These are phyloP conservation scores for Hydrotaea cyrtoneurina DNA, from an alignment of 2,888 invertebrate species.

Conservation along the genomic window DNA sequence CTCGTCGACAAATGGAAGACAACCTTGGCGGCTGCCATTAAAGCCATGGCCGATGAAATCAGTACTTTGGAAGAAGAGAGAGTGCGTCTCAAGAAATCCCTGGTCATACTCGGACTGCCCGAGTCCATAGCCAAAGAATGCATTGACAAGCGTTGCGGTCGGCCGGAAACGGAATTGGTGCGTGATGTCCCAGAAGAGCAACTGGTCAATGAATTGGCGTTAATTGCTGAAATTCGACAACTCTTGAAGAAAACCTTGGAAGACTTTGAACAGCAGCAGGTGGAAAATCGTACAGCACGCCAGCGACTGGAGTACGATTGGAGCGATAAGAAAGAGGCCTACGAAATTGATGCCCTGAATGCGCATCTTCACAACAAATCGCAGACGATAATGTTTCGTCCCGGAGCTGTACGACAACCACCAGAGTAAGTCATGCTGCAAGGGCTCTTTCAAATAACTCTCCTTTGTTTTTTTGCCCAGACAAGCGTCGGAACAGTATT, in stretches of 20 bases:
- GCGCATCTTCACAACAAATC: slow-evolving; percentile 87
- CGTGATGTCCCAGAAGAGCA: slow-evolving; percentile 90
- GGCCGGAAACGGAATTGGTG: slow-evolving; percentile 88
- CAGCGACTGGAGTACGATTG: slow-evolving; percentile 93
- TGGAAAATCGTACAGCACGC: slow-evolving; percentile 90
- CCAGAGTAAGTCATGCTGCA: slow-evolving; percentile 83
- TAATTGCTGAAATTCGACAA: slow-evolving; percentile 86
- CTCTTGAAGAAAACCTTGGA: slow-evolving; percentile 84
- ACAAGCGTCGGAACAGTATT: slow-evolving; percentile 91
- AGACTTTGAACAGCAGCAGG: slow-evolving; percentile 86
- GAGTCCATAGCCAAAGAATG: slow-evolving; percentile 90
- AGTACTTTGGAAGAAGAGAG: slow-evolving; percentile 86
- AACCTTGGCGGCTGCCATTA: slow-evolving; percentile 87
- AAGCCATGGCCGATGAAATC: slow-evolving; percentile 87
- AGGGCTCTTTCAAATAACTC: neutral
- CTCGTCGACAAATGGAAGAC: slow-evolving; percentile 89
- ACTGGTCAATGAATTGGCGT: slow-evolving; percentile 87
- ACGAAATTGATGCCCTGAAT: slow-evolving; percentile 88
- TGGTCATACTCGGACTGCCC: slow-evolving; percentile 85
- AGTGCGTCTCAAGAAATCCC: slow-evolving; percentile 85
- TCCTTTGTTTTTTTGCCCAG: slow-evolving; percentile 79
- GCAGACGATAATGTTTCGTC: slow-evolving; percentile 87
- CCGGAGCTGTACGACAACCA: slow-evolving; percentile 90
- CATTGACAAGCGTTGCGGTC: slow-evolving; percentile 85
- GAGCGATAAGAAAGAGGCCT: slow-evolving; percentile 93